A percentile compares a stretch with the other conserved stretches of the same genome.
Evolutionary conservation across 2,113 vertebrate species (phyloP).

Genomic region (Dolichotis patagonum): DNA sequence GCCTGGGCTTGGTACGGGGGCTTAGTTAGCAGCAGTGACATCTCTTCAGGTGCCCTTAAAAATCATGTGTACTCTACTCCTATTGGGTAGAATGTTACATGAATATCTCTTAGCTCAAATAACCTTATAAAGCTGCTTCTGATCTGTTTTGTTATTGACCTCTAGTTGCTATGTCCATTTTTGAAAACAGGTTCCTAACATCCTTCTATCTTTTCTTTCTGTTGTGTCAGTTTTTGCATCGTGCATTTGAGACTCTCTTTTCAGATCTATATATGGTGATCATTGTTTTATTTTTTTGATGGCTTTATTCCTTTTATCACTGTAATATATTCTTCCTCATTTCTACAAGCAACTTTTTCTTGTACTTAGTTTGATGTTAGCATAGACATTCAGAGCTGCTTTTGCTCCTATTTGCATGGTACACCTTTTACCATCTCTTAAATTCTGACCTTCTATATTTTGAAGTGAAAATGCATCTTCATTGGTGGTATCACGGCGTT

Average conservation of each 20-base stretch:
- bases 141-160: neutral
- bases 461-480: neutral
- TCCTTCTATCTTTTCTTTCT: neutral
- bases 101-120: neutral
- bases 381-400: neutral
- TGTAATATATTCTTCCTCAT: neutral
- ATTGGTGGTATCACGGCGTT: neutral
- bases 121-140: neutral
- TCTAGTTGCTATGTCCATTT: neutral
- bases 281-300: neutral
- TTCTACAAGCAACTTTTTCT: neutral
- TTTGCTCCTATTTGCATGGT: neutral
- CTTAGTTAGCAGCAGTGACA: neutral
- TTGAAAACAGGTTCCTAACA: neutral
- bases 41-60: neutral
- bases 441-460: neutral
- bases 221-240: neutral
- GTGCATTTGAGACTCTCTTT: neutral
- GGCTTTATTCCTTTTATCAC: neutral
- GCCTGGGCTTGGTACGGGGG: neutral
- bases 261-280: neutral
- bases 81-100: neutral
- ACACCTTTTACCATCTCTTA: neutral
- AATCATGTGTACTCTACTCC: neutral
- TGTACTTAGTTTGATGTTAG: neutral